Conservation (phyloP, 2,888 invertebrate species). For the Seira musarum region DNA sequence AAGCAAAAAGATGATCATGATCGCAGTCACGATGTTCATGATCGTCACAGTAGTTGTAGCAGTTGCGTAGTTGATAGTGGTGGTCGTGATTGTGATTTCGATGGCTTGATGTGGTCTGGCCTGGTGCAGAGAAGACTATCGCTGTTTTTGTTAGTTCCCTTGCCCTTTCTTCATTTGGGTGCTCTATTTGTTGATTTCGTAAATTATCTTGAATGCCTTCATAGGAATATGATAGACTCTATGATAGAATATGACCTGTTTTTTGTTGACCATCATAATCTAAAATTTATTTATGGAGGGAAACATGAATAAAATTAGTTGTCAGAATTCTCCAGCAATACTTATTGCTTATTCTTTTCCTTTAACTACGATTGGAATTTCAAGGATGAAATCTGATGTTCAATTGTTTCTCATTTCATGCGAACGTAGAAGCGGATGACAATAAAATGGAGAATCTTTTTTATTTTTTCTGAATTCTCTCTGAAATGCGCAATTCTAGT, state of each 20-base stretch:
- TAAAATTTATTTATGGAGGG: too few species aligned
- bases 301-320: too few species aligned
- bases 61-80: too few species aligned
- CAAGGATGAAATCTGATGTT: not conserved
- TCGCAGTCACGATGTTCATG: too few species aligned
- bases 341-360: not conserved
- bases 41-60: too few species aligned
- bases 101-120: not conserved
- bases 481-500: not conserved
- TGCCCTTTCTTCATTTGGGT: not conserved
- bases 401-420: not conserved
- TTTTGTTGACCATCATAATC: too few species aligned
- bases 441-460: not conserved
- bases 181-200: too few species aligned
- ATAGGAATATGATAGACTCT: not conserved
- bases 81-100: conserved; percentile 31
- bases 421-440: not conserved
- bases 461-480: not conserved
- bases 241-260: not conserved
- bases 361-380: not conserved
- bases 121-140: not conserved
- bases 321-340: not conserved
- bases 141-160: not conserved
- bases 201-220: too few species aligned
- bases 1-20: too few species aligned